Evolutionary conservation across 2,113 vertebrate species (phyloP).

Genomic region (Ptyas mucosa): DNA sequence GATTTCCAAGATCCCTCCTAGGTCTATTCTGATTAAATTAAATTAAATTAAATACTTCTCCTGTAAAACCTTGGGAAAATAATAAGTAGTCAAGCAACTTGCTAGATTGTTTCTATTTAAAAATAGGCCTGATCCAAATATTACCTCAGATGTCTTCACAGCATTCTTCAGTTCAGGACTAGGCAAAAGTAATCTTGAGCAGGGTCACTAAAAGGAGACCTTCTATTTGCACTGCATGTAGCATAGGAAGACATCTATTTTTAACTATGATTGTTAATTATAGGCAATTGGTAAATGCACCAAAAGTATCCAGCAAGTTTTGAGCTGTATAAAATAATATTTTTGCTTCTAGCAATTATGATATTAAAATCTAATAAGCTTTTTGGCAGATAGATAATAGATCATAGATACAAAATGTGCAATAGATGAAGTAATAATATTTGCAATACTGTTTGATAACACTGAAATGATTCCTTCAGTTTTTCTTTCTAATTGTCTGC

Average conservation of each 20-base stretch:
- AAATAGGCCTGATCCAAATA: background rate
- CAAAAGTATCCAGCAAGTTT: background rate
- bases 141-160: background rate
- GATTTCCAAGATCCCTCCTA: too few relatives aligned
- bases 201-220: background rate
- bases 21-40: too few relatives aligned
- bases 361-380: background rate
- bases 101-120: background rate
- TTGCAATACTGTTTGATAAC: constrained; percentile 43
- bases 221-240: background rate
- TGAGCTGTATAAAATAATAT: background rate
- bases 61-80: background rate
- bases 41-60: background rate
- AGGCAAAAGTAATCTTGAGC: background rate
- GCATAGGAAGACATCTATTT: background rate
- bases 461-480: constrained; percentile 48
- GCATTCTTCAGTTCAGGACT: background rate
- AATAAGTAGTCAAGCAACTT: background rate
- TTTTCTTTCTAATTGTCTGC: constrained; percentile 43
- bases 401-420: constrained; percentile 33
- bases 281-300: background rate
- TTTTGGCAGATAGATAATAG: background rate
- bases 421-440: constrained; percentile 34
- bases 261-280: background rate
- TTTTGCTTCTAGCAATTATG: background rate